Evolutionary conservation across 2,888 invertebrate genomes (phyloP).

Genomic region (Meiosimyza decipiens): DNA sequence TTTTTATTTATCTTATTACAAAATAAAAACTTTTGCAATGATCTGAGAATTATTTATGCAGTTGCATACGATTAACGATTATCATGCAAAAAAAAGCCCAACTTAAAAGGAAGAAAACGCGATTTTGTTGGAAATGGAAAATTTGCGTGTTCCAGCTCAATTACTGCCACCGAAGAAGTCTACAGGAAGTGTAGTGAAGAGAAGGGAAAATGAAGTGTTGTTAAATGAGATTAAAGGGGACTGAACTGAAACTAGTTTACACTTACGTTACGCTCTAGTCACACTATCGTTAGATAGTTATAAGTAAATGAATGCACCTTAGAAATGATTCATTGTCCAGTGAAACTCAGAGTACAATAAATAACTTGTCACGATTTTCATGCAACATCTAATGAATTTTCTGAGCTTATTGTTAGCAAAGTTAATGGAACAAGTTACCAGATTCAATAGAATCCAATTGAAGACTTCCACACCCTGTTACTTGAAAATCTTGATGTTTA

Average conservation of each 20-base stretch:
- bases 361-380: too few relatives aligned
- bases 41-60: constrained; percentile 3
- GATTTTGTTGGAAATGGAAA: neutral
- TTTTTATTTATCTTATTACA: neutral
- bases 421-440: too few relatives aligned
- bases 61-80: neutral
- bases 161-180: neutral
- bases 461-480: too few relatives aligned
- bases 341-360: too few relatives aligned
- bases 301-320: too few relatives aligned
- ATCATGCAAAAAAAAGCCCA: neutral
- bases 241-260: neutral
- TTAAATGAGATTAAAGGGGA: neutral
- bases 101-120: neutral
- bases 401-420: too few relatives aligned
- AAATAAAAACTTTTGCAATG: neutral
- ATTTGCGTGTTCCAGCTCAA: constrained; percentile 12
- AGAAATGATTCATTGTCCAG: too few relatives aligned
- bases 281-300: too few relatives aligned
- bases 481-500: too few relatives aligned
- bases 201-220: neutral
- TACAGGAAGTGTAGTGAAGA: neutral
- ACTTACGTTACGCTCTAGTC: neutral
- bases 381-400: too few relatives aligned
- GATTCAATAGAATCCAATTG: too few relatives aligned